Conservation (phyloP, 1,140 invertebrate species). For the Lethrus apterus region DNA sequence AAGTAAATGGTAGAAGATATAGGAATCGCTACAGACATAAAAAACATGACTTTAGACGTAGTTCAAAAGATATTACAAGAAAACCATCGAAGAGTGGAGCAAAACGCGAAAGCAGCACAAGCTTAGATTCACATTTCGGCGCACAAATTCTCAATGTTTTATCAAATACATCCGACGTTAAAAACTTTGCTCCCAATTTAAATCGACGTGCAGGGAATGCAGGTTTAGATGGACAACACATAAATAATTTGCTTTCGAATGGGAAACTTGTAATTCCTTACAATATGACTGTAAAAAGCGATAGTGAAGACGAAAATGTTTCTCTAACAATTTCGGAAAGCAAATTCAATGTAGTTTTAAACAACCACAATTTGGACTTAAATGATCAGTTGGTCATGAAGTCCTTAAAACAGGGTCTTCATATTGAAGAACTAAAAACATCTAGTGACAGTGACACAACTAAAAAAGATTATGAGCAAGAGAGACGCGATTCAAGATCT, state of each 20-base stretch:
- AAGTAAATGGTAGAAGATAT: slow-evolving; percentile 38
- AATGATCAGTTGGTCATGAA: slow-evolving; percentile 47
- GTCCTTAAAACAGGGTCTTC: slow-evolving; percentile 41
- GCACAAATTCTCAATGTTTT: slow-evolving; percentile 49
- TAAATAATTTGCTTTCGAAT: slow-evolving; percentile 46
- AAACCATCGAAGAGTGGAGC: slow-evolving; percentile 42
- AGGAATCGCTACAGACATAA: slow-evolving; percentile 27
- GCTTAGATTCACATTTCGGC: slow-evolving; percentile 67
- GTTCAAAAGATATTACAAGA: slow-evolving; percentile 25
- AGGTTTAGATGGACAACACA: slow-evolving; percentile 47
- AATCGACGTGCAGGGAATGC: slow-evolving; percentile 50
- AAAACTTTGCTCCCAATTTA: slow-evolving; percentile 44
- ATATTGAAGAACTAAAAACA: slow-evolving; percentile 28
- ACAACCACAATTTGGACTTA: slow-evolving; percentile 45
- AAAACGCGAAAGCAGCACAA: slow-evolving; percentile 66
- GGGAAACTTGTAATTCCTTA: slow-evolving; percentile 49
- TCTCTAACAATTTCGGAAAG: slow-evolving; percentile 47
- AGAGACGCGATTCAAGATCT: slow-evolving; percentile 33
- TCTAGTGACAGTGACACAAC: slow-evolving; percentile 18
- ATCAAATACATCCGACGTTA: slow-evolving; percentile 43
- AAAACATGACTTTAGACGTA: slow-evolving; percentile 16
- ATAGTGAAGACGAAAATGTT: slow-evolving; percentile 47
- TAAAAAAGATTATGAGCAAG: slow-evolving; percentile 25
- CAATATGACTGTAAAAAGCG: slow-evolving; percentile 45
- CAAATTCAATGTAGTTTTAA: slow-evolving; percentile 47